A percentile compares a stretch with the other conserved stretches of the same genome.
Evolutionary conservation across 1,140 invertebrate genomes (phyloP).

Genomic region (Drosophila saltans): DNA sequence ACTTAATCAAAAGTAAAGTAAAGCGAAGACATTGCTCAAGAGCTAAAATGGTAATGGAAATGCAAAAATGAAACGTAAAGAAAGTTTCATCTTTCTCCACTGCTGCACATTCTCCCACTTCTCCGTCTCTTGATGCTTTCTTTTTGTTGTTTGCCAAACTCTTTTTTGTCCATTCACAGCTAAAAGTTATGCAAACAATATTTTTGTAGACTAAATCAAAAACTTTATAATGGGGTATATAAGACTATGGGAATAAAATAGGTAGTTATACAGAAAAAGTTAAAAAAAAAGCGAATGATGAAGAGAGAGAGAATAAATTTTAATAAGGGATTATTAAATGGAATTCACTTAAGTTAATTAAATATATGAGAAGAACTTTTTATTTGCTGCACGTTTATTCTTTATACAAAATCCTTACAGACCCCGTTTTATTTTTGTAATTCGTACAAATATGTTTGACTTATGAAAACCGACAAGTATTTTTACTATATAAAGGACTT

Average conservation of each 20-base stretch:
- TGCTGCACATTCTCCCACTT: neutral
- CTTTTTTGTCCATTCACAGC: conserved; percentile 35
- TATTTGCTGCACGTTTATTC: too few species aligned
- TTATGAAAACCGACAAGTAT: too few species aligned
- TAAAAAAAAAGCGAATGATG: neutral
- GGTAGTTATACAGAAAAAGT: neutral
- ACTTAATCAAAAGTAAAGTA: conserved; percentile 50
- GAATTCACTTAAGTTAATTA: neutral
- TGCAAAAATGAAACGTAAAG: conserved; percentile 34
- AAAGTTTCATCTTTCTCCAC: conserved; percentile 8
- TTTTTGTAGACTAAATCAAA: conserved; percentile 34
- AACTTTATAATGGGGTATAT: conserved; percentile 18
- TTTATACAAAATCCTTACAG: too few species aligned
- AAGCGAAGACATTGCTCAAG: conserved; percentile 15
- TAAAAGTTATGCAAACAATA: conserved; percentile 61
- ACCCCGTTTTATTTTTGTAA: too few species aligned
- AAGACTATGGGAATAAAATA: conserved; percentile 18
- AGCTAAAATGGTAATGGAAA: conserved; percentile 18
- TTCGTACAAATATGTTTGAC: too few species aligned
- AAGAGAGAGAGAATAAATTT: neutral
- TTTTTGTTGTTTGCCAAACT: conserved; percentile 22
- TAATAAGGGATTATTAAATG: neutral
- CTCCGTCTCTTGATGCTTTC: conserved; percentile 4
- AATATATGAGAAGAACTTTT: neutral
- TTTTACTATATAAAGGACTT: too few species aligned